phyloP scores from a whole-genome alignment of 2,888 invertebrate species.

The Odontocolon sp. region DNA sequence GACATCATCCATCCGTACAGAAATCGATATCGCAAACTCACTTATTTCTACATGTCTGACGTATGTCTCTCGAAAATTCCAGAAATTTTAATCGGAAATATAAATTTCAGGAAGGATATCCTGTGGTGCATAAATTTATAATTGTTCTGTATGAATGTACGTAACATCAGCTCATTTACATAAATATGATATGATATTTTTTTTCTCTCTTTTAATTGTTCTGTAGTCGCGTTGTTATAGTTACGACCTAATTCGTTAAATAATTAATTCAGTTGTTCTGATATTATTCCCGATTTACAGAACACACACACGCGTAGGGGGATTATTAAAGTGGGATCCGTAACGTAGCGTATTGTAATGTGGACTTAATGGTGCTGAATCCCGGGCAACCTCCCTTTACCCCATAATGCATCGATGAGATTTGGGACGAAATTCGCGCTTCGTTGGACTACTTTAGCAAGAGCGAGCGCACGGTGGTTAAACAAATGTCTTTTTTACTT shows the following conservation, averaged over 20 bases:
- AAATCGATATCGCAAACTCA: constrained; percentile 39
- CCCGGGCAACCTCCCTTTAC: constrained; percentile 11
- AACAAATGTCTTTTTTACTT: constrained; percentile 67
- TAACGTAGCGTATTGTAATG: constrained; percentile 60
- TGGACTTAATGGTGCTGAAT: constrained; percentile 61
- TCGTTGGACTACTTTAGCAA: constrained; percentile 58
- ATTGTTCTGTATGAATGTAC: too few species aligned
- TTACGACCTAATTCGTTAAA: not conserved
- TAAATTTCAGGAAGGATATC: too few species aligned
- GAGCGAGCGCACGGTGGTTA: constrained; percentile 60
- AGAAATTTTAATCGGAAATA: not conserved
- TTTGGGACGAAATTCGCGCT: constrained; percentile 59
- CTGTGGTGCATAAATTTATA: too few species aligned
- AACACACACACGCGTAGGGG: not conserved
- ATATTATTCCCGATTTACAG: not conserved
- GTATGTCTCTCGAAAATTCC: too few species aligned
- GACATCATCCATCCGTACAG: constrained; percentile 27
- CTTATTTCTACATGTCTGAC: not conserved
- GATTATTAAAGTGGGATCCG: constrained; percentile 57
- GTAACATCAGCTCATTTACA: too few species aligned
- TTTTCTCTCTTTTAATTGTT: too few species aligned
- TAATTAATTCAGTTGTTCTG: constrained; percentile 25
- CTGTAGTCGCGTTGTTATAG: too few species aligned
- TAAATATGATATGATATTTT: too few species aligned
- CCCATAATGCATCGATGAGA: constrained; percentile 60